Evolutionary conservation across 1,140 invertebrate species (phyloP).

Genomic region (Lasioglossum baleicum): DNA sequence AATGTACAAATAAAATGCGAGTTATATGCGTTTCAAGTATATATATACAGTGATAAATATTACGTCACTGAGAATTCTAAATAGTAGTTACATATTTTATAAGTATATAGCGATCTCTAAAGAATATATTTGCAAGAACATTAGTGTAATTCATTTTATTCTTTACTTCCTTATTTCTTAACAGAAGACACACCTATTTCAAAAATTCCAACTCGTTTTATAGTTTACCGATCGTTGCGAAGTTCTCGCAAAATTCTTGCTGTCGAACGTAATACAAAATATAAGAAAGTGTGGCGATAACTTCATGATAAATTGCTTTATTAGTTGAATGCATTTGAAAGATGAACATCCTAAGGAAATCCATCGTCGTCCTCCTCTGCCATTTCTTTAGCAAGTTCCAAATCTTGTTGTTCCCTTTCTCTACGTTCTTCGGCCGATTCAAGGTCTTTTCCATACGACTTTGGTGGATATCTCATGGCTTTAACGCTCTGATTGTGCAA

Average conservation of each 20-base stretch:
- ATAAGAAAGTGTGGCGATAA: slow-evolving; percentile 15
- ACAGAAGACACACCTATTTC: neutral
- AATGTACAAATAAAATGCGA: neutral
- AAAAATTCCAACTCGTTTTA: neutral
- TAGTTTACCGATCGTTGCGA: neutral
- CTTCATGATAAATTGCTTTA: slow-evolving; percentile 11
- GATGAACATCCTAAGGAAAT: slow-evolving; percentile 82
- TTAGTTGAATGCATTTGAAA: slow-evolving; percentile 12
- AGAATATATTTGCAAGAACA: slow-evolving; percentile 9
- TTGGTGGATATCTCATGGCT: slow-evolving; percentile 99
- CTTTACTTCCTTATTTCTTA: neutral
- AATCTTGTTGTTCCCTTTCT: slow-evolving; percentile 97
- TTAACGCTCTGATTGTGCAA: slow-evolving; percentile 99
- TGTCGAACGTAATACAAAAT: neutral
- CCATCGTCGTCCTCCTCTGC: slow-evolving; percentile 99
- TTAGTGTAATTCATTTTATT: neutral
- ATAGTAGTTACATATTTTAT: neutral
- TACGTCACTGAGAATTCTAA: neutral
- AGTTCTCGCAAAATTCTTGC: neutral
- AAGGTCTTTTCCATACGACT: slow-evolving; percentile 98
- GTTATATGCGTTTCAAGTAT: neutral
- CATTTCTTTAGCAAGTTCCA: slow-evolving; percentile 99
- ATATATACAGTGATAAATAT: slow-evolving; percentile 6
- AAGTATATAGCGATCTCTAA: neutral
- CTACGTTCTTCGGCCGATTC: slow-evolving; percentile 98